Evolutionary conservation across 2,113 vertebrate genomes (phyloP).

Genomic region (Hystrix brachyura): DNA sequence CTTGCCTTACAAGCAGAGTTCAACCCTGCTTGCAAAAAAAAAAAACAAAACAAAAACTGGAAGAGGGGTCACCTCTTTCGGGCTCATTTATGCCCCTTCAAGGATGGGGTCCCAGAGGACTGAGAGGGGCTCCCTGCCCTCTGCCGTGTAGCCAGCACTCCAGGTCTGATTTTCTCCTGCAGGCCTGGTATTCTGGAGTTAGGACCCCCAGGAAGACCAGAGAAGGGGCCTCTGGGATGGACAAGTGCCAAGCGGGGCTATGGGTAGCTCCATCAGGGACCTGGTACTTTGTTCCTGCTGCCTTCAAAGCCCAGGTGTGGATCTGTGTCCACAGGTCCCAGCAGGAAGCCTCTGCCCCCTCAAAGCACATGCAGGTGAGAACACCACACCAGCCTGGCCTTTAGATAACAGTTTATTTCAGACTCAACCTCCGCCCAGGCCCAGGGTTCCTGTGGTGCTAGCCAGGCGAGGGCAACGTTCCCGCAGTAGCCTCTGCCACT

Average conservation of each 20-base stretch:
- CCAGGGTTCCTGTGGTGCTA: background rate
- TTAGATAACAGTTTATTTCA: slow-evolving; percentile 74
- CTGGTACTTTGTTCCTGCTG: background rate
- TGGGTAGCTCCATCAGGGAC: background rate
- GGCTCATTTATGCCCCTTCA: background rate
- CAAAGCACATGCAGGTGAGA: slow-evolving; percentile 23
- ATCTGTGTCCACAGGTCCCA: background rate
- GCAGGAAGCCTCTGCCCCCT: background rate
- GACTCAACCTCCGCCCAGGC: slow-evolving; percentile 14
- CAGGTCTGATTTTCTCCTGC: background rate
- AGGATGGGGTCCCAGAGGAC: background rate
- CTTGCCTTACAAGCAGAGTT: too few species aligned
- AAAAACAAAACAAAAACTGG: too few species aligned
- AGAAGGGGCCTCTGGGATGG: too few species aligned
- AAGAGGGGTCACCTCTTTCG: background rate
- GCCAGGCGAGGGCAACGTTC: background rate
- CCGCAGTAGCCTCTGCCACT: background rate
- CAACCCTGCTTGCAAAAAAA: too few species aligned
- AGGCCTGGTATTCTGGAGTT: background rate
- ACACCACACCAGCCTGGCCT: slow-evolving; percentile 44
- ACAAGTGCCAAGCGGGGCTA: fast-evolving
- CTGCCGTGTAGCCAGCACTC: background rate
- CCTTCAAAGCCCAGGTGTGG: background rate
- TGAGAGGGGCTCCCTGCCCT: background rate
- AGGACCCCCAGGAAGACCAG: background rate